phyloP scores from a whole-genome alignment of 2,797 vertebrate species.

The Gastrophryne carolinensis region DNA sequence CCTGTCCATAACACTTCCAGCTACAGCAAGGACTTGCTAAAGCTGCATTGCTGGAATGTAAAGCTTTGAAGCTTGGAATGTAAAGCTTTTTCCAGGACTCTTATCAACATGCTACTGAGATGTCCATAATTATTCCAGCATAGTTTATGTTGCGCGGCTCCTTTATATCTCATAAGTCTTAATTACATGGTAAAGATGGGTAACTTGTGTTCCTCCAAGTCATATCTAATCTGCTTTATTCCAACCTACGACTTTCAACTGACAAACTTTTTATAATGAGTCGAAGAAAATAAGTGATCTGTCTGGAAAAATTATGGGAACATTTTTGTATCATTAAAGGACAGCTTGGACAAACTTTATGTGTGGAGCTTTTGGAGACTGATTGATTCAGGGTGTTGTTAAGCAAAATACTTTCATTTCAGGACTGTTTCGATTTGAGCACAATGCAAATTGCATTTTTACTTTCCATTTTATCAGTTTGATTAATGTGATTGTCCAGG shows the following conservation, averaged over 20 bases:
- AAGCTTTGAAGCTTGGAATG: slow-evolving; percentile 33
- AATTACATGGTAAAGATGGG: slow-evolving; percentile 43
- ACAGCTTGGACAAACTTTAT: not conserved
- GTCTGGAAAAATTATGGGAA: slow-evolving; percentile 5
- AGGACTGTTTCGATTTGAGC: too few relatives aligned
- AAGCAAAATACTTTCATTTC: too few relatives aligned
- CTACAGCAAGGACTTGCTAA: not conserved
- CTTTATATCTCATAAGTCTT: slow-evolving; percentile 19
- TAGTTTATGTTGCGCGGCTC: slow-evolving; percentile 34
- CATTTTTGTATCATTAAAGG: not conserved
- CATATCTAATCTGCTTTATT: slow-evolving; percentile 37
- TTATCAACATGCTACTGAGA: slow-evolving; percentile 36
- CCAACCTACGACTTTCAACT: not conserved
- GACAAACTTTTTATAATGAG: slow-evolving; percentile 12
- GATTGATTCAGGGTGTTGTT: too few relatives aligned
- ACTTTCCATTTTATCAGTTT: too few relatives aligned
- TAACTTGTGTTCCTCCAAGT: slow-evolving; percentile 33
- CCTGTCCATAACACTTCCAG: not conserved
- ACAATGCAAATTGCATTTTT: too few relatives aligned
- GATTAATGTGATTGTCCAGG: too few relatives aligned
- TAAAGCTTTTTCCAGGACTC: slow-evolving; percentile 6
- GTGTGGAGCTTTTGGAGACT: not conserved
- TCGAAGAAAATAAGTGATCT: slow-evolving; percentile 35
- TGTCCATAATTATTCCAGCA: slow-evolving; percentile 11
- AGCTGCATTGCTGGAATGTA: slow-evolving; percentile 3